phyloP scores from a whole-genome alignment of 2,888 invertebrate genomes.

The Choreutis nemorana region DNA sequence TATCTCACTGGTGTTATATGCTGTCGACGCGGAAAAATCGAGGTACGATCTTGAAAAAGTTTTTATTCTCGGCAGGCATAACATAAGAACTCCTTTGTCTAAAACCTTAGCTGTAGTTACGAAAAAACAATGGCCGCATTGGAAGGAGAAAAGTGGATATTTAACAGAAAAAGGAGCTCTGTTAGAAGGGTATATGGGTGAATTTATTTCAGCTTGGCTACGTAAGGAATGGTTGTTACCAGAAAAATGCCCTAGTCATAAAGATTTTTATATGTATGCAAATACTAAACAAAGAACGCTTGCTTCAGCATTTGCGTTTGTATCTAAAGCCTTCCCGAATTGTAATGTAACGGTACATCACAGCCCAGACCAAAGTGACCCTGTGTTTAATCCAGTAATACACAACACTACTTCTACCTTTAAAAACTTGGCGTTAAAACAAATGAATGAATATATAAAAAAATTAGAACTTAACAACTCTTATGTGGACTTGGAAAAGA shows the following conservation, averaged over 20 bases:
- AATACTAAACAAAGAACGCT: conserved; percentile 40
- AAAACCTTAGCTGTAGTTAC: conserved; percentile 25
- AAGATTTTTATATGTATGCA: conserved; percentile 38
- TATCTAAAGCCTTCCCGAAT: conserved; percentile 30
- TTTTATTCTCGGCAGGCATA: conserved; percentile 39
- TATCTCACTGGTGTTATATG: too few relatives aligned
- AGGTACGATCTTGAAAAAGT: conserved; percentile 24
- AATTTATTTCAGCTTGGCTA: conserved; percentile 29
- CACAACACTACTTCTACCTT: conserved; percentile 34
- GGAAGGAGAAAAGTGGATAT: conserved; percentile 33
- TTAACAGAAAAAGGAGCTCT: conserved; percentile 35
- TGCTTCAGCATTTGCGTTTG: conserved; percentile 39
- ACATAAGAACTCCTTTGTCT: conserved; percentile 38
- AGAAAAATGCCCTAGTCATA: conserved; percentile 25
- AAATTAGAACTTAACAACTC: conserved; percentile 26
- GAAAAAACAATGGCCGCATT: conserved; percentile 35
- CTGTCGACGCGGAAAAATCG: too few relatives aligned
- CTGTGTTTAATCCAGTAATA: conserved; percentile 37
- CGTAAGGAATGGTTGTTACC: conserved; percentile 22
- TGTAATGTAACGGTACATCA: conserved; percentile 38
- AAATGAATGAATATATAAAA: conserved; percentile 29
- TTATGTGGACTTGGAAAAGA: conserved; percentile 25
- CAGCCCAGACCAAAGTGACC: conserved; percentile 21
- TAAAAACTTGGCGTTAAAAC: conserved; percentile 21
- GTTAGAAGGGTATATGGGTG: conserved; percentile 41